These are phyloP conservation scores for Aphyosemion australe DNA, from an alignment of 2,113 vertebrate genomes.

Conservation along the genomic window DNA sequence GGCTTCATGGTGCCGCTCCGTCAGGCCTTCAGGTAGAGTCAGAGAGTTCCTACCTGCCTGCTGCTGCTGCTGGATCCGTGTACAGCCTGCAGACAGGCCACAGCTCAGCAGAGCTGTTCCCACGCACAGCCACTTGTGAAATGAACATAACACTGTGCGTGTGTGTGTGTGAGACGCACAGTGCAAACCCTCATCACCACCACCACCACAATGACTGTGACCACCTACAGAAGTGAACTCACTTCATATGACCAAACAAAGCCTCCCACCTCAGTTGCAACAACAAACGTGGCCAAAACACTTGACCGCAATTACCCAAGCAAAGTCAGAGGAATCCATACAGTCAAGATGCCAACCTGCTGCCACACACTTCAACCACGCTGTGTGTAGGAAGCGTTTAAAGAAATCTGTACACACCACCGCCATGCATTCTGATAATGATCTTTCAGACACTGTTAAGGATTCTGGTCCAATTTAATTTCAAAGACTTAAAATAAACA, in stretches of 20 bases:
- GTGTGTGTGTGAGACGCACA: slow-evolving; percentile 3
- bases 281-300: slow-evolving; percentile 61
- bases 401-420: no score
- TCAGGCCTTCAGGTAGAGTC: slow-evolving; percentile 49
- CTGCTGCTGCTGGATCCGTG: slow-evolving; percentile 21
- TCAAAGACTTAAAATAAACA: no score
- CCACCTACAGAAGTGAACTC: slow-evolving; percentile 62
- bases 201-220: slow-evolving; percentile 18
- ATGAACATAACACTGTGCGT: slow-evolving; percentile 31
- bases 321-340: slow-evolving; percentile 43
- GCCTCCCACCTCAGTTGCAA: slow-evolving; percentile 58
- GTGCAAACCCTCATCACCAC: not conserved
- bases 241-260: slow-evolving; percentile 50
- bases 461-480: no score
- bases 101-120: slow-evolving; percentile 51
- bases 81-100: slow-evolving; percentile 53
- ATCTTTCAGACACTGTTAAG: no score
- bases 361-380: slow-evolving; percentile 2
- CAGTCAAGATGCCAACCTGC: slow-evolving; percentile 26
- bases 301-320: slow-evolving; percentile 61
- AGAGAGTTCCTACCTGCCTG: slow-evolving; percentile 40
- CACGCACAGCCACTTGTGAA: slow-evolving; percentile 62
- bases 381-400: no score
- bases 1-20: slow-evolving; percentile 29
- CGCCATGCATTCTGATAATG: no score